phyloP scores from a whole-genome alignment of 2,113 vertebrate species.

The Istiophorus platypterus region DNA sequence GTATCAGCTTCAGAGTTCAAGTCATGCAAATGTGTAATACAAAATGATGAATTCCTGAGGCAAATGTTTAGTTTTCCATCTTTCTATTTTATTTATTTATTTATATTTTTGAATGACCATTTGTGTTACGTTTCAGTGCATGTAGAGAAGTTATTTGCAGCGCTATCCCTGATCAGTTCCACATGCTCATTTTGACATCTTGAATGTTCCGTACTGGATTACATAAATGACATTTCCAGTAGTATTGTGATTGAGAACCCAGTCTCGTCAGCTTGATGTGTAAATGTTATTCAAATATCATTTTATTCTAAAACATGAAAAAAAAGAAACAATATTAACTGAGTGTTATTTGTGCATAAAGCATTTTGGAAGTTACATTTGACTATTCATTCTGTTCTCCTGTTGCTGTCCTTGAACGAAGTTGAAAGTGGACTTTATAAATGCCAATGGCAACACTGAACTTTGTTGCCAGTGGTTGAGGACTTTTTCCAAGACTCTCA shows the following conservation, averaged over 20 bases:
- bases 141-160: slow-evolving; percentile 69
- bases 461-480: slow-evolving; percentile 42
- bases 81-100: slow-evolving; percentile 52
- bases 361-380: slow-evolving; percentile 79
- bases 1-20: neutral
- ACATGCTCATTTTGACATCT: slow-evolving; percentile 82
- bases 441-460: slow-evolving; percentile 26
- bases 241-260: slow-evolving; percentile 86
- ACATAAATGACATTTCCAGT: slow-evolving; percentile 81
- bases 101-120: slow-evolving; percentile 66
- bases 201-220: slow-evolving; percentile 84
- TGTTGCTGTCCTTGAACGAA: slow-evolving; percentile 69
- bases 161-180: slow-evolving; percentile 60
- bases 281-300: slow-evolving; percentile 84
- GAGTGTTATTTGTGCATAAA: slow-evolving; percentile 87
- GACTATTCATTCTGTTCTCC: slow-evolving; percentile 68
- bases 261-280: slow-evolving; percentile 85
- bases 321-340: slow-evolving; percentile 76
- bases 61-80: slow-evolving; percentile 64
- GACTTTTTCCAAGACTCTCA: slow-evolving; percentile 66
- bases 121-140: slow-evolving; percentile 75
- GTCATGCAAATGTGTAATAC: neutral
- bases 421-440: slow-evolving; percentile 65
- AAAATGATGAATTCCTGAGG: slow-evolving; percentile 53
- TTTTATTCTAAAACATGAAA: slow-evolving; percentile 80